A percentile compares a stretch with the other conserved stretches of the same genome.
phyloP scores from a whole-genome alignment of 2,797 vertebrate species.

The Hemitrygon akajei region DNA sequence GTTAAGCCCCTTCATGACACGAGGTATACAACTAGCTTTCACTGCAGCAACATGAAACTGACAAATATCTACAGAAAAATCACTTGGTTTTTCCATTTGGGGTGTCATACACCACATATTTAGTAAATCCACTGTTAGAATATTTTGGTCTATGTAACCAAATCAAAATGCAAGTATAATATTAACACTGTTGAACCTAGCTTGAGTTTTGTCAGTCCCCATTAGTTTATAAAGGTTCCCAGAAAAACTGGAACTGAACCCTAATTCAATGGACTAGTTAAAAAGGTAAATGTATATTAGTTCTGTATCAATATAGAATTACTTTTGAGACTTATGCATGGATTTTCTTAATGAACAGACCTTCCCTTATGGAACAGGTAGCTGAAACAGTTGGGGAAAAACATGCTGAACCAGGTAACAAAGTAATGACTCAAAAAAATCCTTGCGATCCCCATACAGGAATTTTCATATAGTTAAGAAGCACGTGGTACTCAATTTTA shows the following conservation, averaged over 20 bases:
- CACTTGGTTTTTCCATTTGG: background rate
- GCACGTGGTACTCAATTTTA: background rate
- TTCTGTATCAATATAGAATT: background rate
- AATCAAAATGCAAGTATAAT: background rate
- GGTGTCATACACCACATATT: background rate
- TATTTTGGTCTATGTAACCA: constrained; percentile 28
- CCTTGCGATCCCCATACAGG: background rate
- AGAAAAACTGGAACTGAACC: background rate
- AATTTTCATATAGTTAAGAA: constrained; percentile 28
- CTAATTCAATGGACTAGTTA: background rate
- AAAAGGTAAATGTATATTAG: background rate
- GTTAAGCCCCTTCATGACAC: constrained; percentile 31
- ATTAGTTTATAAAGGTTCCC: background rate
- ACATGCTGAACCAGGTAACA: constrained; percentile 11
- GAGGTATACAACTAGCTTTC: constrained; percentile 31
- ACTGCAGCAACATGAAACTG: constrained; percentile 31
- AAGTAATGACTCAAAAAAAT: background rate
- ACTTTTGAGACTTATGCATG: background rate
- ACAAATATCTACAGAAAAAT: constrained; percentile 25
- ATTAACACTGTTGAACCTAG: background rate
- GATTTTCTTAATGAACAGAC: background rate
- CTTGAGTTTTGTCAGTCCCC: background rate
- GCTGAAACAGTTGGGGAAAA: background rate
- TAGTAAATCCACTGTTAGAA: constrained; percentile 9
- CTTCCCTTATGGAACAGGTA: too few species aligned